phyloP scores from a whole-genome alignment of 2,797 vertebrate species.

The Amphiprion clarkii region DNA sequence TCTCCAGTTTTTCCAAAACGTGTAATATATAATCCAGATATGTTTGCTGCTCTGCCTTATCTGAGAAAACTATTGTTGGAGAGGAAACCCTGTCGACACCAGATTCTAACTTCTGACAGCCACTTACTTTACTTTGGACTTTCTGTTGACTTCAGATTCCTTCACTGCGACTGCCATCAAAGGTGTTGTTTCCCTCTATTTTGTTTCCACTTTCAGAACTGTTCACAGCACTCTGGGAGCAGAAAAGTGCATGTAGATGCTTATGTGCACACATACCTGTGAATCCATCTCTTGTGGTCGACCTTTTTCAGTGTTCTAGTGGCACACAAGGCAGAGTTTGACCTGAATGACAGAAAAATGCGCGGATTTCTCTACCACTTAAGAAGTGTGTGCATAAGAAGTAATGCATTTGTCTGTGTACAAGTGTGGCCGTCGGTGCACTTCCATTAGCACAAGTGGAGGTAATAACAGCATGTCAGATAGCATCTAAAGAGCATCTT shows the following conservation, averaged over 20 bases:
- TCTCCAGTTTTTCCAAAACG: constrained; percentile 33
- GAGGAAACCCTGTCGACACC: background rate
- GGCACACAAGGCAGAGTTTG: background rate
- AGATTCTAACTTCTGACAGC: constrained; percentile 3
- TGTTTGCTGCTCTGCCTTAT: constrained; percentile 6
- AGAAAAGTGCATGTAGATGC: background rate
- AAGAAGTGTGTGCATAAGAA: background rate
- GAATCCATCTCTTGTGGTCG: background rate
- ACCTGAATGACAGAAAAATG: background rate
- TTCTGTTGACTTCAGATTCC: background rate
- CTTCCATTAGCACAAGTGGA: constrained; percentile 29
- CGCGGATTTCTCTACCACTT: background rate
- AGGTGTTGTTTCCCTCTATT: background rate
- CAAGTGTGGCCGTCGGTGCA: background rate
- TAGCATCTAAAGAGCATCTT: constrained; percentile 6
- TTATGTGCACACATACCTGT: background rate
- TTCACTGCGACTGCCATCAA: background rate
- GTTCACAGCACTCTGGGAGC: background rate
- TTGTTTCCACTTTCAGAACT: constrained; percentile 9
- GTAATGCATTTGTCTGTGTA: background rate
- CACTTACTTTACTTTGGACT: constrained; percentile 17
- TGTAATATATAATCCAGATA: constrained; percentile 29
- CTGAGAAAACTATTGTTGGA: background rate
- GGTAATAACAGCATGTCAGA: constrained; percentile 31
- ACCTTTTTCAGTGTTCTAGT: constrained; percentile 3